A percentile compares a stretch with the other conserved stretches of the same genome.
phyloP scores from a whole-genome alignment of 53 echinoderm and acorn worm genomes.

The Holothuria leucospilota region DNA sequence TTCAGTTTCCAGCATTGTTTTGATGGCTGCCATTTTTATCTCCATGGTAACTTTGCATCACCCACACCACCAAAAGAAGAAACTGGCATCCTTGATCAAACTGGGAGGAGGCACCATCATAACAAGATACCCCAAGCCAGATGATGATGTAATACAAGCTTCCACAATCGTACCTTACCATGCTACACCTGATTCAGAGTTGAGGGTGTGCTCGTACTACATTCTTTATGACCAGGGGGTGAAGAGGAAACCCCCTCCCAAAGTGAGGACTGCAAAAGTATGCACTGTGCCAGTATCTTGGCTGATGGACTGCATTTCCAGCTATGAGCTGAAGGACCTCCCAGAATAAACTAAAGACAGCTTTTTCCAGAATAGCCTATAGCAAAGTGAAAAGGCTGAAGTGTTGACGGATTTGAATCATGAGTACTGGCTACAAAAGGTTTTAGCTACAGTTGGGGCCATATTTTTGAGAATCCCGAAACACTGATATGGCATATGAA shows the following conservation, averaged over 20 bases:
- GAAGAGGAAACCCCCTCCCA: conserved; percentile 64
- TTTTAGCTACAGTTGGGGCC: too few relatives aligned
- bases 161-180: conserved; percentile 88
- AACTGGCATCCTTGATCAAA: conserved; percentile 71
- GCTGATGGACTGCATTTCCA: conserved; percentile 89
- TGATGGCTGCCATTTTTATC: conserved; percentile 92
- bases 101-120: conserved; percentile 79
- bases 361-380: too few relatives aligned
- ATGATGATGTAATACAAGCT: conserved; percentile 87
- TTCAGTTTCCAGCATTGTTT: conserved; percentile 87
- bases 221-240: conserved; percentile 76
- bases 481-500: too few relatives aligned
- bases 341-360: not conserved
- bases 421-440: too few relatives aligned
- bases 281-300: conserved; percentile 85
- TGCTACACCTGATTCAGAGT: conserved; percentile 57
- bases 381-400: too few relatives aligned
- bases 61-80: conserved; percentile 82
- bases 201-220: conserved; percentile 81
- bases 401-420: too few relatives aligned
- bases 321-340: conserved; percentile 71
- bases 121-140: conserved; percentile 83
- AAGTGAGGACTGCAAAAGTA: conserved; percentile 79
- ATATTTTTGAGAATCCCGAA: too few relatives aligned
- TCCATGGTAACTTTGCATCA: conserved; percentile 73